Evolutionary conservation across 1,140 invertebrate species (phyloP), one percentile per base, ranked within the genome.

Genomic region (Amphibalanus amphitrite): DNA sequence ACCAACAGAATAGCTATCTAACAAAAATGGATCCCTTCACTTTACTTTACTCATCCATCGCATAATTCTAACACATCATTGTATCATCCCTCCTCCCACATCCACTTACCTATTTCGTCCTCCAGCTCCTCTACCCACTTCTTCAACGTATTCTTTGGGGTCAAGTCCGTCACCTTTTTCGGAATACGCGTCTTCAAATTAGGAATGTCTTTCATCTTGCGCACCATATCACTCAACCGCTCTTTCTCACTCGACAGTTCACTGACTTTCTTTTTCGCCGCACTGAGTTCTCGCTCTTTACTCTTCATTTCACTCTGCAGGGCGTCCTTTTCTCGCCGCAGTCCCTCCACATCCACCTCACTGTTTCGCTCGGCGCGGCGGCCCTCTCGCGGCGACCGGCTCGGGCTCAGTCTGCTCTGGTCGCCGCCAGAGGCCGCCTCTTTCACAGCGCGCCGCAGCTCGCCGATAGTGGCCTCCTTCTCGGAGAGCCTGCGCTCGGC

Each of bases 61-160:
- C n/a, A n/a, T n/a, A n/a, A n/a, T n/a, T n/a, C n/a, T n/a, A n/a
- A n/a, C n/a, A n/a, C n/a, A n/a, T n/a, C n/a, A n/a, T n/a, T n/a
- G n/a, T n/a, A n/a, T n/a, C n/a, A n/a, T n/a, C n/a, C n/a, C n/a
- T n/a, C n/a, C n/a, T n/a, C n/a, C 70, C 68, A 73, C 30, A 71
- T 76, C 38, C 29, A 77, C 77, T 78, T 82, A 89, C 88, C 85
- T 75, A 91, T 87, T 83, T 92, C 89, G 77, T 83, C 87, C 79
- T 90, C 89, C 74, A 90, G 82, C 67, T 91, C 89, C 70, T 89
- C 86, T 0, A 91, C 85, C 85, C 90, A 88, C 75, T 85, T 89
- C 75, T 88, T 89, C 71, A 91, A 78, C 80, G 90, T 86, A 67
- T 86, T 76, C 82, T 88, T 88, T 15, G 87, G 85, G 69, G 86